Base-by-base conservation (phyloP, 2,888 invertebrate genomes). In the Trachelus iudaicus region DNA sequence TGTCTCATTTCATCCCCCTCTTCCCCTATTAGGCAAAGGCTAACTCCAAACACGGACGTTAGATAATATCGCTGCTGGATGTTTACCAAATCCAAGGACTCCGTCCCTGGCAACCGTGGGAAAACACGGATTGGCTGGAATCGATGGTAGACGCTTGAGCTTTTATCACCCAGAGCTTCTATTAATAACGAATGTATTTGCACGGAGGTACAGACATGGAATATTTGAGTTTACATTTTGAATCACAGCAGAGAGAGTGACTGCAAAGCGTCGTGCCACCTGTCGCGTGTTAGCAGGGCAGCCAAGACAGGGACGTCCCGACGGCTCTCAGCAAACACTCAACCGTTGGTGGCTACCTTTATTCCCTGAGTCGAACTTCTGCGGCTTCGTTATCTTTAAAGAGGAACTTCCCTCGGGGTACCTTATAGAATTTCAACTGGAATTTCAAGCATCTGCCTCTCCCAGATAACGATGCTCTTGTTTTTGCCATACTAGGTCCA, bases 121-220 rank as follows among this genome's bases (percentile, higher is more conserved):
- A 80, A 80, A 80, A 80, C 75, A 81, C 80, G 79, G 80, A 81
- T 80, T 77, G 73, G 71, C 69, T 75, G 73, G 75, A 69, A 71
- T 79, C 76, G 77, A 69, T 30, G 71, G 73, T 74, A 75, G 76
- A 34, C 73, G 40, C 68, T 75, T 69, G 73, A 69, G 76, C 75
- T 78, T 68, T 56, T 56, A 23, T 1, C 56, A 23, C 9, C 23
- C 23, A 76, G 79, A 79, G 84, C 83, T 86, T 56, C 88, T 84
- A 89, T 89, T 89, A 89, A 88, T 87, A 87, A 87, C 85, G 83
- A 89, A 88, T 88, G 86, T 88, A 88, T 88, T 88, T 87, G 86
- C 87, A 82, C 85, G 81, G 80, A 85, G 80, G 79, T 83, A 81
- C 84, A 78, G 83, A 84, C 83, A 23, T 83, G 85, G 86, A 87